Evolutionary conservation across 2,797 vertebrate genomes (phyloP).

Genomic region (Trichosurus vulpecula): DNA sequence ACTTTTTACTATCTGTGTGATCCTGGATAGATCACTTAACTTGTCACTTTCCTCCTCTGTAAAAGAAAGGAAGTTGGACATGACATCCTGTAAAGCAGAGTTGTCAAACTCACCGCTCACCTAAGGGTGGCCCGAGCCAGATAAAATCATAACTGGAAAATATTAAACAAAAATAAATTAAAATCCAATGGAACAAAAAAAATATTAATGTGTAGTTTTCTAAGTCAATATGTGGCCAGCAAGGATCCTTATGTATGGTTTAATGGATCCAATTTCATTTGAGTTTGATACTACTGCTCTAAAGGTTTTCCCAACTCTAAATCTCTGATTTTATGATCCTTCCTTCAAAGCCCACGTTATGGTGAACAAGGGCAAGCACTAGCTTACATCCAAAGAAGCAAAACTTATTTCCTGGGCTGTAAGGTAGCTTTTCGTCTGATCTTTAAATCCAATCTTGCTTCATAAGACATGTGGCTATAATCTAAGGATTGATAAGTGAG

Average conservation of each 20-base stretch:
- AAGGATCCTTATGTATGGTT: too few relatives aligned
- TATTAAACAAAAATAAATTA: too few relatives aligned
- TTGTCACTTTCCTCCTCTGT: too few relatives aligned
- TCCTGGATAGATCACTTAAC: not conserved
- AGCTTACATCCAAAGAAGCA: not conserved
- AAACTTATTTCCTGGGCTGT: not conserved
- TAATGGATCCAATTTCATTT: not conserved
- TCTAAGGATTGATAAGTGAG: not conserved
- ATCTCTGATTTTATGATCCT: not conserved
- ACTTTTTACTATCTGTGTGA: not conserved
- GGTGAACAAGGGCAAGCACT: not conserved
- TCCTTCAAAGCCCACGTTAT: not conserved
- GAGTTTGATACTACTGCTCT: not conserved
- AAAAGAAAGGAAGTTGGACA: too few relatives aligned
- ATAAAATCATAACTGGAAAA: too few relatives aligned
- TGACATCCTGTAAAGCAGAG: too few relatives aligned
- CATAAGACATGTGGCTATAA: not conserved
- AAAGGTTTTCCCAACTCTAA: not conserved
- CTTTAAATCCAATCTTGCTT: not conserved
- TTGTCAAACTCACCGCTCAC: too few relatives aligned
- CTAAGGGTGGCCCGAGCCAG: too few relatives aligned
- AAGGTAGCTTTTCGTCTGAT: not conserved
- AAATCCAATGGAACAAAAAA: too few relatives aligned
- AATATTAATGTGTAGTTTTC: too few relatives aligned
- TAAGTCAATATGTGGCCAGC: too few relatives aligned